Base-by-base conservation (phyloP, 1,140 invertebrate genomes). In the Epicauta chinensis region DNA sequence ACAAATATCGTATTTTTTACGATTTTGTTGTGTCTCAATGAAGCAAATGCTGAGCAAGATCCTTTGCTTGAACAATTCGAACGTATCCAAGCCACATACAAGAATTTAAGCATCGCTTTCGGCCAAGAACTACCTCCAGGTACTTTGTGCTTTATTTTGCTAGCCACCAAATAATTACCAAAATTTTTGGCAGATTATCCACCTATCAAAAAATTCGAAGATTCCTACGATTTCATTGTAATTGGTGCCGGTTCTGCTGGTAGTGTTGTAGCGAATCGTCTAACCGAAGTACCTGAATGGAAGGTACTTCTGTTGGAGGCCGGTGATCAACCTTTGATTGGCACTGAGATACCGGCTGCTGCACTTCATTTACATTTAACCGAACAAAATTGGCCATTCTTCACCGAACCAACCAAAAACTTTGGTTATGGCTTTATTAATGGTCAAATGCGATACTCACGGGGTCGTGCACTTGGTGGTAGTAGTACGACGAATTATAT, bases 401-500 rank as follows among this genome's bases (percentile, higher is more conserved):
- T 73, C 52, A 84, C 86, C 1, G 83, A 86, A 55, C 78, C 81
- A 1, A 81, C 89, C 55, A 54, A 72, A 6, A 77, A 77, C 53
- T 80, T 82, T 6, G 86, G 84, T 46, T 73, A 78, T 34, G 76
- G 76, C 35, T 75, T 81, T 72, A 58, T 66, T 15, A 69, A 73
- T 12, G 65, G 71, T 17, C 65, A 69, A 16, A 83, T 81, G 57
- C 76, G 71, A 34, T 76, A 80, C 74, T 81, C 81, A 0, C 65
- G 79, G 37, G 82, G 82, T 2, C 79, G 74, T 58, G 79, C 75
- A 0, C 63, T 86, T 1, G 89, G 89, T 1, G 89, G 89, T 1
- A 79, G 81, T 1, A 86, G 83, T 12, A 81, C 86, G 2, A 79
- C 93, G 15, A 93, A 94, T 65, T 89, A 84, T 45, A 91, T 94